These are phyloP conservation scores for Hydrozoanthus gracilis DNA, from an alignment of 92 coral and sea anemone species.

Conservation along the genomic window DNA sequence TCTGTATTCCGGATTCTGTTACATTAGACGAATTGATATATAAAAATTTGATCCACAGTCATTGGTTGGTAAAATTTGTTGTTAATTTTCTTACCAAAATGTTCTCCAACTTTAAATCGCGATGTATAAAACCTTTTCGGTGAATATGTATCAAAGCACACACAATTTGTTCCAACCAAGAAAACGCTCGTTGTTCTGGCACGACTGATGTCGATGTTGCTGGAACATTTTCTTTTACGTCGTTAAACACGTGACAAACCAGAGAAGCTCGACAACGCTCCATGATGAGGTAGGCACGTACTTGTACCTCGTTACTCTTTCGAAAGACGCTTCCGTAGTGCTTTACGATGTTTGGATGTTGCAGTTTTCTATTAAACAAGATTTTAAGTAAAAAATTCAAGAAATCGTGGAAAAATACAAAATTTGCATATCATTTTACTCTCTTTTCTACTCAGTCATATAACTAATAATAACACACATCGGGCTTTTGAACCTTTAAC, in stretches of 20 bases:
- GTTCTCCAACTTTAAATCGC: no score
- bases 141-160: not conserved
- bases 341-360: slow-evolving; percentile 5
- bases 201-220: not conserved
- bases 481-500: no score
- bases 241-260: not conserved
- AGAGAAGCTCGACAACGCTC: not conserved
- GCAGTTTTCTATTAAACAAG: not conserved
- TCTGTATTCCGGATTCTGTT: no score
- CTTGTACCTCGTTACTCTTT: not conserved
- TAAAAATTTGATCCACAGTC: no score
- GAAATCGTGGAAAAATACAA: not conserved
- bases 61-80: no score
- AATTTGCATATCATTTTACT: not conserved
- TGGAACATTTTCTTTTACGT: not conserved
- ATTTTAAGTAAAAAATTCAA: not conserved
- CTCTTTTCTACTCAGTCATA: no score
- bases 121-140: not conserved
- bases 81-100: no score
- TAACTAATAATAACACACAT: no score
- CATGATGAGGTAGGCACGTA: not conserved
- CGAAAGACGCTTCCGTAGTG: not conserved
- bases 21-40: no score
- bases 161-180: not conserved
- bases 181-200: not conserved